Base-by-base conservation (phyloP, 2,888 invertebrate species). In the Drosophila algonquin region DNA sequence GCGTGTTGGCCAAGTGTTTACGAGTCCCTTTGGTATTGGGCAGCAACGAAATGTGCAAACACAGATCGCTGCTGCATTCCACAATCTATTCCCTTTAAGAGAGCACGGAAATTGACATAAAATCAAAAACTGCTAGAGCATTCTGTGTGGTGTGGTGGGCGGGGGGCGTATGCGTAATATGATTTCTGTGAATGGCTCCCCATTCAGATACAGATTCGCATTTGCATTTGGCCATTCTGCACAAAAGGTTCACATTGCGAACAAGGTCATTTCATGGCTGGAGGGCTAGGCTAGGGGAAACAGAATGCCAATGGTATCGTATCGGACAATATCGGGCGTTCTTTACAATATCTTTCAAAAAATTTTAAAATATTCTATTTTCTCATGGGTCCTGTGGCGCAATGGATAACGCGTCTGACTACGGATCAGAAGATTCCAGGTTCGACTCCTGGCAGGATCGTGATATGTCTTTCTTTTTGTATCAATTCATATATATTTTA, bases 391-490 rank as follows among this genome's bases (percentile, higher is more conserved):
- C 90, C 90, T 90, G 90, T 90, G 90, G 90, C 90, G 90, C 90
- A 90, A 90, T 90, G 90, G 91, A 90, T 91, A 90, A 90, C 90
- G 90, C 90, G 90, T 90, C 91, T 90, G 91, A 91, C 91, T 90
- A 91, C 91, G 91, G 91, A 91, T 90, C 91, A 91, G 91, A 90
- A 90, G 90, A 92, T 91, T 92, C 91, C 91, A 91, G 91, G 91
- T 92, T 92, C 91, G 91, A 92, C 91, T 92, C 91, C 92, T 92
- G 92, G 91, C 91, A 92, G 91, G 92, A 92, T 92, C 92, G 92
- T 8, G 30, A 8, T 1, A 30, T 7, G 8, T 30, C 30, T 30
- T 30, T 30, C 18, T 8, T 8, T 8, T 30, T 30, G 30, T 30
- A 30, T 30, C 8, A 30, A 27, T 27, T 8, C 8, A 27, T 27